These are phyloP conservation scores for Odontamblyopus lacepedii DNA, from an alignment of 2,797 vertebrate genomes.

Conservation along the genomic window DNA sequence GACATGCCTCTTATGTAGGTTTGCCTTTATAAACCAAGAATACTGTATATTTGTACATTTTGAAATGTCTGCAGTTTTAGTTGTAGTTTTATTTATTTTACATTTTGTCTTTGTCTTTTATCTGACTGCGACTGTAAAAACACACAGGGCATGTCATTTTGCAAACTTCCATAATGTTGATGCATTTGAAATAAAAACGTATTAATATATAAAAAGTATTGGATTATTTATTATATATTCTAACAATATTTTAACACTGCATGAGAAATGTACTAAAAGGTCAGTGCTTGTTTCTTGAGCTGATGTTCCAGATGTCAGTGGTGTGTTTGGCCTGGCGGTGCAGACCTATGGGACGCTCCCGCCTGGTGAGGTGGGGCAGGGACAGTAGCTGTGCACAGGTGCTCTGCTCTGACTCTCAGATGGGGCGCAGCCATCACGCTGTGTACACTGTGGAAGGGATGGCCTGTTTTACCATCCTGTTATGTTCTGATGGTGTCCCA, in stretches of 20 bases:
- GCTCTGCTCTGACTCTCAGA: conserved; percentile 64
- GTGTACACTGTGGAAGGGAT: conserved; percentile 64
- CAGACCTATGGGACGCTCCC: conserved; percentile 66
- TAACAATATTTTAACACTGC: not conserved
- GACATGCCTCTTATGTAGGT: conserved; percentile 30
- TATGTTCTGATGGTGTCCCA: conserved; percentile 60
- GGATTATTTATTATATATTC: not conserved
- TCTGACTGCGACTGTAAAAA: not conserved
- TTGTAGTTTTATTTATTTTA: not conserved
- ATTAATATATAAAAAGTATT: no score
- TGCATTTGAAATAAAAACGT: no score
- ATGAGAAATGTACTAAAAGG: conserved; percentile 1
- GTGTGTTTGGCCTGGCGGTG: conserved; percentile 70
- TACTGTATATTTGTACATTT: not conserved
- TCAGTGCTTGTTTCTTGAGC: conserved; percentile 69
- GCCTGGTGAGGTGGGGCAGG: conserved; percentile 70
- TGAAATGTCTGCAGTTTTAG: not conserved
- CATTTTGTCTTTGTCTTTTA: not conserved
- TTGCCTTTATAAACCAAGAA: conserved; percentile 13
- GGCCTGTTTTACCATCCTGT: conserved; percentile 65
- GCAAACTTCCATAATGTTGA: no score
- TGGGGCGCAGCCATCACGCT: conserved; percentile 66
- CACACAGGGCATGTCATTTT: no score
- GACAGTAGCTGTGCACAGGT: conserved; percentile 77
- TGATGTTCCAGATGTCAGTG: conserved; percentile 75